Evolutionary conservation across 2,888 invertebrate species (phyloP).

Genomic region (Azorinus chamasolen): DNA sequence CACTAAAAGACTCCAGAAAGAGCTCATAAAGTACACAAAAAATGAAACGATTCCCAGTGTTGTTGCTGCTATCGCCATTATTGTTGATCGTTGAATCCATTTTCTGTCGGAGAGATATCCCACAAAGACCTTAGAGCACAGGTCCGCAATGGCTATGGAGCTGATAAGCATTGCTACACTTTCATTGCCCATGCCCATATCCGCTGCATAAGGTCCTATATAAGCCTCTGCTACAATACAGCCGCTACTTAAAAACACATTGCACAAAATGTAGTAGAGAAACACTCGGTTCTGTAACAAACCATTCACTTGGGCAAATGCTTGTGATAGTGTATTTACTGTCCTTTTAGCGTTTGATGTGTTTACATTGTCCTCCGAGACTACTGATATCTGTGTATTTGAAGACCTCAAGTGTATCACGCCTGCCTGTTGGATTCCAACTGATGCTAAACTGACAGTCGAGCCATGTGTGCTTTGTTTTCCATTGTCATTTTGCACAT

Average conservation of each 20-base stretch:
- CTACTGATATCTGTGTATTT: too few species aligned
- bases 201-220: constrained; percentile 60
- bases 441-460: too few species aligned
- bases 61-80: constrained; percentile 20
- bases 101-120: constrained; percentile 39
- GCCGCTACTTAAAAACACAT: constrained; percentile 33
- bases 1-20: constrained; percentile 26
- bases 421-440: too few species aligned
- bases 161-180: constrained; percentile 48
- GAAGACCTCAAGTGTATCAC: too few species aligned
- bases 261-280: constrained; percentile 29
- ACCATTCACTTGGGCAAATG: constrained; percentile 12
- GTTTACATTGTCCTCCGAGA: too few species aligned
- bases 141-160: constrained; percentile 43
- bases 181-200: constrained; percentile 45
- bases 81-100: constrained; percentile 25
- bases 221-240: constrained; percentile 34
- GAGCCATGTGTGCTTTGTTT: too few species aligned
- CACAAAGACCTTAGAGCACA: constrained; percentile 33
- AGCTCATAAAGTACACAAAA: constrained; percentile 24
- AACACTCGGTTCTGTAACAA: constrained; percentile 37
- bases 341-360: too few species aligned
- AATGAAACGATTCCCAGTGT: constrained; percentile 30
- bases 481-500: too few species aligned
- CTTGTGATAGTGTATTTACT: too few species aligned